Percentiles rank a stretch among this genome's conserved stretches.
phyloP scores from a whole-genome alignment of 2,797 vertebrate species.

The Mallotus villosus region DNA sequence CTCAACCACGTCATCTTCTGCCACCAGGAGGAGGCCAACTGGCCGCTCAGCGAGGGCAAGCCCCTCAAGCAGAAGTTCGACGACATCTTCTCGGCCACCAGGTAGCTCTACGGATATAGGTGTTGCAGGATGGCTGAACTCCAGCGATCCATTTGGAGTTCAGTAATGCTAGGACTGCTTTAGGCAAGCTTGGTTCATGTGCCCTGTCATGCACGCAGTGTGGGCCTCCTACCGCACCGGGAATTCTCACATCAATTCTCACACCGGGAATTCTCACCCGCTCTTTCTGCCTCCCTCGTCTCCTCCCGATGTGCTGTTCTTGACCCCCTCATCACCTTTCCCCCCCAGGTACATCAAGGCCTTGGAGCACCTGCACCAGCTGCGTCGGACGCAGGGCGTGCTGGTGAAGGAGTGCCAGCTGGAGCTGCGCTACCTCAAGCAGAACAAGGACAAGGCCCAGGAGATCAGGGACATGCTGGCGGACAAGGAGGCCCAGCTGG shows the following conservation, averaged over 20 bases:
- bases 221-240: too few relatives aligned
- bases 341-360: constrained; percentile 94
- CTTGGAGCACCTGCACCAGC: constrained; percentile 88
- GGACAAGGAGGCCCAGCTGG: constrained; percentile 86
- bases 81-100: constrained; percentile 97
- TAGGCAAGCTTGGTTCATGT: neutral
- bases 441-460: constrained; percentile 93
- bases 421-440: constrained; percentile 90
- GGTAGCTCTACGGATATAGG: constrained; percentile 69
- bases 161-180: too few relatives aligned
- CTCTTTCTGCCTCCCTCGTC: too few relatives aligned
- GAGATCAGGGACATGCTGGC: constrained; percentile 83
- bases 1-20: constrained; percentile 97
- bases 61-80: constrained; percentile 97
- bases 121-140: too few relatives aligned
- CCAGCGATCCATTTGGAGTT: too few relatives aligned
- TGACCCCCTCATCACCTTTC: neutral
- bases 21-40: constrained; percentile 98
- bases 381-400: constrained; percentile 80
- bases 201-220: neutral
- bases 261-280: too few relatives aligned
- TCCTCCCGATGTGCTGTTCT: neutral
- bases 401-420: constrained; percentile 86
- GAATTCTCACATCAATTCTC: too few relatives aligned
- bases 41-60: constrained; percentile 95